Conservation (phyloP, 2,797 vertebrate species). For the Spinibarbus caldwelli region DNA sequence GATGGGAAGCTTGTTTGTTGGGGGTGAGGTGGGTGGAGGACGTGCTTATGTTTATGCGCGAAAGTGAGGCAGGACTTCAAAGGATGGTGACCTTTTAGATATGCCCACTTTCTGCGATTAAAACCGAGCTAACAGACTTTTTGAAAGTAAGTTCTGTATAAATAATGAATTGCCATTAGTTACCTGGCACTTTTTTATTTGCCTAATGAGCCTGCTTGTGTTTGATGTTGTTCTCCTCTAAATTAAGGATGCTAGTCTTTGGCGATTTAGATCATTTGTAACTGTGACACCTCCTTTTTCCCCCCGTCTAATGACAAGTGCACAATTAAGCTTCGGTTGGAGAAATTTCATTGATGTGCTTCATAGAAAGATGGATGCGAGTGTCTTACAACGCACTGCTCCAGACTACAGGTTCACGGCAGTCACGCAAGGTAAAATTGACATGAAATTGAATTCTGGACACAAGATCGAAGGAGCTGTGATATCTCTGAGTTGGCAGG, state of each 20-base stretch:
- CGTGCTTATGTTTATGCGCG: constrained; percentile 1
- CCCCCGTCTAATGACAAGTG: constrained; percentile 5
- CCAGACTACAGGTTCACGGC: constrained; percentile 8
- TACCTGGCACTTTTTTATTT: background rate
- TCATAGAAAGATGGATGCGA: constrained; percentile 37
- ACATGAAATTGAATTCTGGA: constrained; percentile 43
- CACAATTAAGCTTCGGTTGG: constrained; percentile 1
- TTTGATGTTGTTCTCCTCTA: constrained; percentile 25
- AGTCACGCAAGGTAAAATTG: constrained; percentile 32
- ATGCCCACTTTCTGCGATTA: constrained; percentile 19
- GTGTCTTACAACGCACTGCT: background rate
- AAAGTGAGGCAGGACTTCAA: constrained; percentile 2
- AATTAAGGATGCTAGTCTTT: constrained; percentile 7
- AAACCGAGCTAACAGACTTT: background rate
- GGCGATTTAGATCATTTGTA: constrained; percentile 17
- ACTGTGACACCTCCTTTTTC: background rate
- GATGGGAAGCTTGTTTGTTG: constrained; percentile 14
- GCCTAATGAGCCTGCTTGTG: constrained; percentile 12
- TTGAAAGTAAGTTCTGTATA: constrained; percentile 10
- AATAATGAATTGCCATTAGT: constrained; percentile 17
- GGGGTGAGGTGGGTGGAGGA: constrained; percentile 4
- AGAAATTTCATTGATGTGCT: constrained; percentile 25
- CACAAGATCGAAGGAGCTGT: constrained; percentile 35
- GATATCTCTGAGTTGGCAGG: constrained; percentile 31
- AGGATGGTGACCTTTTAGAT: constrained; percentile 22